Conservation (phyloP, 2,113 vertebrate species). For the Empidonax alnorum region DNA sequence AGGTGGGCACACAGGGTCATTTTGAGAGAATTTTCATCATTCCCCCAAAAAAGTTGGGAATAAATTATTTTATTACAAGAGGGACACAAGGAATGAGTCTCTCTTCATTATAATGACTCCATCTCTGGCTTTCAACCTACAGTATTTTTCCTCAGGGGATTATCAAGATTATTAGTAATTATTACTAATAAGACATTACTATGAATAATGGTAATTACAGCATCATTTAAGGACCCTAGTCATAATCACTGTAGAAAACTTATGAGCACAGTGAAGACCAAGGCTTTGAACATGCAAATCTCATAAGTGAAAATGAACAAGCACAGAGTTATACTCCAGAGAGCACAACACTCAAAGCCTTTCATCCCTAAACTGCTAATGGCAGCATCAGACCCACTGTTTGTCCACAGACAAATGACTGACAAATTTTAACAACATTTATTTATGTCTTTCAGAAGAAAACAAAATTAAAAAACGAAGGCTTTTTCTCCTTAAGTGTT, state of each 20-base stretch:
- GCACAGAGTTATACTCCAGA: background rate
- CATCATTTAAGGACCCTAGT: background rate
- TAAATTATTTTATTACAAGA: background rate
- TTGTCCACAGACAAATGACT: background rate
- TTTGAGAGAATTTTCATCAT: background rate
- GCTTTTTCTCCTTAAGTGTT: background rate
- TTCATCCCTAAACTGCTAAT: background rate
- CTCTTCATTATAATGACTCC: background rate
- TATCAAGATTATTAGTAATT: slow-evolving; percentile 28
- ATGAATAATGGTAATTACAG: slow-evolving; percentile 38
- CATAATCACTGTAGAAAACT: background rate
- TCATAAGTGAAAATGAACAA: background rate
- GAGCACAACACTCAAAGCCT: background rate
- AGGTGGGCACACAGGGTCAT: background rate
- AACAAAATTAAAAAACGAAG: background rate
- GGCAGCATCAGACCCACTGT: background rate
- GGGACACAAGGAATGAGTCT: background rate
- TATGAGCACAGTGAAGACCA: background rate
- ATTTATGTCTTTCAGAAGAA: background rate
- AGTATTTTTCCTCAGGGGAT: background rate
- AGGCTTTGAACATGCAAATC: background rate
- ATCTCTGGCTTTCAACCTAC: background rate
- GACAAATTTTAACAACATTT: background rate
- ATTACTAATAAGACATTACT: slow-evolving; percentile 14
- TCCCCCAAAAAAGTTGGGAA: background rate